These are phyloP conservation scores for Trachythela sp. DNA, from an alignment of 64 coral and sea anemone species.

Conservation along the genomic window DNA sequence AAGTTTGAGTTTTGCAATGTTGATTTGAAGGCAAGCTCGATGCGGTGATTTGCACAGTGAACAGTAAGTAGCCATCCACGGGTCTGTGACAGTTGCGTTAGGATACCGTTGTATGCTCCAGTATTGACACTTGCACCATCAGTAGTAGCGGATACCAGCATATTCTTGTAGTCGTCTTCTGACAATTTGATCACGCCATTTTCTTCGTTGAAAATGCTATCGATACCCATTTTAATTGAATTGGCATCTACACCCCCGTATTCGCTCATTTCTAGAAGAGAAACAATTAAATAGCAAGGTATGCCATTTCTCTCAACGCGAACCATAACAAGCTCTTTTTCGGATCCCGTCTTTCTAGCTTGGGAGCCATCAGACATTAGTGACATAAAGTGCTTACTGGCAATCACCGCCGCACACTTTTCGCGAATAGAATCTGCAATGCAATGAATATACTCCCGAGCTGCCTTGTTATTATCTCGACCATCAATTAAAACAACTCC, in stretches of 20 bases:
- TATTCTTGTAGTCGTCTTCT: not conserved
- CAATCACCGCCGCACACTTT: not conserved
- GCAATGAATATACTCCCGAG: slow-evolving; percentile 7
- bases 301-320: slow-evolving; percentile 37
- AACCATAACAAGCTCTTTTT: slow-evolving; percentile 41
- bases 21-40: no score
- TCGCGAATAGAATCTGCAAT: not conserved
- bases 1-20: no score
- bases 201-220: not conserved
- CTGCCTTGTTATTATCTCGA: not conserved
- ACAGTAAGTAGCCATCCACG: slow-evolving; percentile 32
- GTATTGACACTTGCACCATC: slow-evolving; percentile 1
- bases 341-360: slow-evolving; percentile 9
- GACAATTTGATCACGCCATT: not conserved
- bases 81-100: slow-evolving; percentile 5
- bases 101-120: slow-evolving; percentile 4
- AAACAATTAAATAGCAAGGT: not conserved
- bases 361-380: slow-evolving; percentile 39
- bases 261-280: not conserved
- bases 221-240: not conserved
- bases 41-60: slow-evolving; percentile 39
- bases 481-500: not conserved
- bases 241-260: not conserved
- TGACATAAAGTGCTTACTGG: not conserved
- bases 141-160: not conserved